Evolutionary conservation across 1,140 invertebrate species (phyloP), one percentile per base, ranked within the genome.

Genomic region (Zaprionus lachaisei): DNA sequence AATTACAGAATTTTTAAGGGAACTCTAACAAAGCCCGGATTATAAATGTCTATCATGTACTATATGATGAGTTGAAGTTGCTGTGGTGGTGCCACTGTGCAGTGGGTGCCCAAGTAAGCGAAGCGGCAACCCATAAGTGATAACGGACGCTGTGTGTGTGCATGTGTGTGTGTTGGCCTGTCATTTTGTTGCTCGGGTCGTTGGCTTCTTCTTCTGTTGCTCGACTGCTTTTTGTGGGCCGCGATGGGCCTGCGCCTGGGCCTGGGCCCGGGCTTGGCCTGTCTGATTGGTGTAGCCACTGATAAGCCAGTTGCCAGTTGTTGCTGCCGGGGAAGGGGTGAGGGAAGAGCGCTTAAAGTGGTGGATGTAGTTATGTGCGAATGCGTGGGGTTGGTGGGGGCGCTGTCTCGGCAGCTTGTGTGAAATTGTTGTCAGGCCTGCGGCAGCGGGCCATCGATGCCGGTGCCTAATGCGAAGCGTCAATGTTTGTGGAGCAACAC

Each of bases 401-500:
- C 17, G 38, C 15, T 34, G 9, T 34, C 66, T 58, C 56, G 63
- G 37, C 49, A 41, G 71, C 49, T 54, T 83, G 83, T 74, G 79
- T 85, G 57, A 85, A 85, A 85, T 85, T 85, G 81, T 76, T 79
- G 65, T 79, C 79, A 79, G 76, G 72, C 83, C 80, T 86, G 72
- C 51, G 83, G 80, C 72, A 49, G 26, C 51, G 55, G 37, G 62
- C 12, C 62, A 72, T 63, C 76, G 54, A 38, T 41, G 47, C 57
- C 72, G 66, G 49, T 41, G 44, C 76, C 76, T 64, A 76, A 72
- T 70, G 64, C 69, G 67, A 44, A 66, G 60, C 77, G 63, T 71
- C 76, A 58, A 77, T 77, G 74, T 77, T 71, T 76, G 67, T 65
- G 65, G 51, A 75, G 58, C 72, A 75, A 60, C 41, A 54, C 54